Percentiles rank a stretch among this genome's conserved stretches.
phyloP scores from a whole-genome alignment of 2,888 invertebrate species.

The Spisula solida region DNA sequence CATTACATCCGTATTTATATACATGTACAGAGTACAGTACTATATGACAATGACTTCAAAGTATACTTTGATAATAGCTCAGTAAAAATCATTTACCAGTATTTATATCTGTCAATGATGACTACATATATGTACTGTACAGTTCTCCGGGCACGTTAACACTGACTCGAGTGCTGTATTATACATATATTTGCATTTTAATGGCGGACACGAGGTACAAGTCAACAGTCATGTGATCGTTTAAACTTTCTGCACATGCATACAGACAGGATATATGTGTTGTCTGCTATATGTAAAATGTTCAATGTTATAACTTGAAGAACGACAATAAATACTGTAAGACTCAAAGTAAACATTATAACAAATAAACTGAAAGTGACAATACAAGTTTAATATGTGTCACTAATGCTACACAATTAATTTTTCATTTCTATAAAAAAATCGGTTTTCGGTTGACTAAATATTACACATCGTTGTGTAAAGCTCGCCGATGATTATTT shows the following conservation, averaged over 20 bases:
- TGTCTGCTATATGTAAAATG: background rate
- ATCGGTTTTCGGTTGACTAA: no score
- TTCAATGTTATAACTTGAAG: background rate
- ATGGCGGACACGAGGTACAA: conserved; percentile 5
- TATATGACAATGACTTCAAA: background rate
- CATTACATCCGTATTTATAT: background rate
- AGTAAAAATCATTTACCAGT: background rate
- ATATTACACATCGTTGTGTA: no score
- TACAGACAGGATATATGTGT: background rate
- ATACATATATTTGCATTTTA: background rate
- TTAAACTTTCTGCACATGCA: background rate
- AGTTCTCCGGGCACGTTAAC: background rate
- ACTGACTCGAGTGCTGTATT: background rate
- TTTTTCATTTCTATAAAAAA: no score
- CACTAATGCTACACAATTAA: no score
- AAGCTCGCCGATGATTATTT: no score
- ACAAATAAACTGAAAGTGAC: background rate
- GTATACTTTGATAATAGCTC: background rate
- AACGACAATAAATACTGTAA: background rate
- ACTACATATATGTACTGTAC: background rate
- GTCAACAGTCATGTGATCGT: background rate
- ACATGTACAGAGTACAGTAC: background rate
- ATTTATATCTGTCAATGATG: background rate
- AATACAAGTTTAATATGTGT: no score
- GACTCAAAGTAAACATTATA: background rate